Base-by-base conservation (phyloP, 2,113 vertebrate genomes). In the Pseudopodoces humilis region DNA sequence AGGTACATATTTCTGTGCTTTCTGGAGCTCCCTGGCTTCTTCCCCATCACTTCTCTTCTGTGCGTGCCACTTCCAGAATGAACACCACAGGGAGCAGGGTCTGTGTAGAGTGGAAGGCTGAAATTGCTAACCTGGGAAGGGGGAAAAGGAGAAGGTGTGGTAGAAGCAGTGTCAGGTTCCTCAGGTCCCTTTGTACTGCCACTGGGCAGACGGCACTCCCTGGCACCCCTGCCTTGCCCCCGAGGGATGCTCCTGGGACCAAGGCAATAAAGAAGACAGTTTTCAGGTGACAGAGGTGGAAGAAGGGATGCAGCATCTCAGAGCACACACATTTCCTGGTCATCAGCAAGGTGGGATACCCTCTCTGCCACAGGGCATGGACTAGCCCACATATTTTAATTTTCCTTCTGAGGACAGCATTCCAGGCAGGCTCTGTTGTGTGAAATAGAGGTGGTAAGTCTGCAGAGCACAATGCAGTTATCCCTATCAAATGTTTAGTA, bases 321-420 rank as follows among this genome's bases (percentile, higher is more conserved):
- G 13, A 30, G 3, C 7, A n/a, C 17, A 24, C 21, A 12, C 1
- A 1, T 44, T 16, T 60, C 15, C 30, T 22, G 0, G 0, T 27
- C 24, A 25, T 70, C 65, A 74, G 52, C 0, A 0, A 71, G 31
- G 16, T 3, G 4, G 62, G 52, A 56, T 19, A 8, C 8, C 5
- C 14, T 72, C 23, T 14, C 13, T 35, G 11, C 41, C 33, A 46
- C 18, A 72, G 21, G 49, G 9, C 0, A 0, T 53, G 19, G 49
- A 41, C 37, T 22, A 83, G 13, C 31, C 16, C 10, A 5, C 11
- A 62, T 19, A 15, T 49, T 62, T 49, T 37, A 44, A 8, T 59
- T 83, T 83, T n/a, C 19, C 20, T 31, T 53, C 9, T 37, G 22
- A 68, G 11, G 22, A 31, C 12, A 63, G 15, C 30, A 37, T 43